Base-by-base conservation (phyloP, 2,113 vertebrate genomes). In the Scomber colias region DNA sequence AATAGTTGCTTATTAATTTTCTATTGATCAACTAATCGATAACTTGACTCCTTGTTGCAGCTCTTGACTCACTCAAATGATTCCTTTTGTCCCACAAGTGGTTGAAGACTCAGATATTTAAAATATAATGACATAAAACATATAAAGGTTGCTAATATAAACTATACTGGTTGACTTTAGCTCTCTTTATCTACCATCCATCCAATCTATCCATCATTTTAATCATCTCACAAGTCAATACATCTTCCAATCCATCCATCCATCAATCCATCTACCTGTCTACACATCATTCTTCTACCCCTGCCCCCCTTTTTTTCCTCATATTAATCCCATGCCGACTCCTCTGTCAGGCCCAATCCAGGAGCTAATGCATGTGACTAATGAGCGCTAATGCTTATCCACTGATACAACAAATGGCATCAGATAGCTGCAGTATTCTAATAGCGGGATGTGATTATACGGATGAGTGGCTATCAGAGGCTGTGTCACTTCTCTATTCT, bases 361-460 rank as follows among this genome's bases (percentile, higher is more conserved):
- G 84, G 79, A 87, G 89, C 83, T 90, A 90, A 87, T 89, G 86
- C 84, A 87, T 80, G 85, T 89, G 75, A 83, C 88, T 92, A 92
- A 92, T 90, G 86, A 92, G 85, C 31, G 1, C 84, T 90, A 90
- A 90, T 91, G 90, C 84, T 83, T 72, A 83, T 88, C 92, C 86
- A 80, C 79, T 87, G 86, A 87, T 90, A 85, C 79, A 89, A 92
- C 89, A 88, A 89, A 85, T 81, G 84, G 81, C 90, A 88, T 89
- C 89, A 85, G 89, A 91, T 90, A 85, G 79, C 76, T 72, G 75
- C 75, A 68, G 62, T 77, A 80, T 90, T 87, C 82, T 87, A 83
- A 86, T 85, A 50, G 84, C 50, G 5, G 81, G 84, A 87, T 90
- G 84, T 75, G 89, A 93, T 93, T 90, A 87, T 67, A 87, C 53